A percentile compares a stretch with the other conserved stretches of the same genome.
phyloP scores from a whole-genome alignment of 2,113 vertebrate genomes.

The Brachypodius melanocephalos region DNA sequence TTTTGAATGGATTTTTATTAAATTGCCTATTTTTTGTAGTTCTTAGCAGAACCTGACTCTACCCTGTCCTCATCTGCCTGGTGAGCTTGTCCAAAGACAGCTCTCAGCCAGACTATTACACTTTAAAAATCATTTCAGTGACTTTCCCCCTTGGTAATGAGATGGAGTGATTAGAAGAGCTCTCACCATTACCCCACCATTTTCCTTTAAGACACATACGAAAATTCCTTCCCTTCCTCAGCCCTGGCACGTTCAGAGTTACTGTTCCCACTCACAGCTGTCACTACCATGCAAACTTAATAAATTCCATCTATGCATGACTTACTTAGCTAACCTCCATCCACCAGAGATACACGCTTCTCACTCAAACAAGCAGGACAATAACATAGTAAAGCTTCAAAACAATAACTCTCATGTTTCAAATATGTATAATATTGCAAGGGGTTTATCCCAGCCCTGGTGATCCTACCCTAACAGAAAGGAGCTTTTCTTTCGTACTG shows the following conservation, averaged over 20 bases:
- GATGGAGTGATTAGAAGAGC: slow-evolving; percentile 50
- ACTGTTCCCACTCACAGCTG: slow-evolving; percentile 62
- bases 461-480: not conserved
- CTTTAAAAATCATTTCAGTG: slow-evolving; percentile 46
- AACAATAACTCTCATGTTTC: slow-evolving; percentile 60
- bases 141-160: slow-evolving; percentile 39
- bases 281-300: slow-evolving; percentile 65
- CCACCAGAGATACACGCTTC: slow-evolving; percentile 58
- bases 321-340: slow-evolving; percentile 68
- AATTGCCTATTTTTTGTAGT: slow-evolving; percentile 11
- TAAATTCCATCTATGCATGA: slow-evolving; percentile 68
- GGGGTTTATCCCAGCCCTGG: slow-evolving; percentile 12
- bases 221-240: slow-evolving; percentile 56
- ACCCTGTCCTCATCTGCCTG: slow-evolving; percentile 8
- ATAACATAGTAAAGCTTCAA: slow-evolving; percentile 62
- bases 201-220: slow-evolving; percentile 44
- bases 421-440: slow-evolving; percentile 39
- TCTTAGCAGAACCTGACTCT: not conserved
- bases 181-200: slow-evolving; percentile 48
- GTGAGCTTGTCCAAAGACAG: slow-evolving; percentile 46
- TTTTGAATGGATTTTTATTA: slow-evolving; percentile 38
- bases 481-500: not conserved
- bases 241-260: slow-evolving; percentile 49
- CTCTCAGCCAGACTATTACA: slow-evolving; percentile 32
- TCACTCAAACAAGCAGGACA: slow-evolving; percentile 60